These are phyloP conservation scores for Tenthredo mesomela DNA, from an alignment of 2,888 invertebrate species.

Conservation along the genomic window DNA sequence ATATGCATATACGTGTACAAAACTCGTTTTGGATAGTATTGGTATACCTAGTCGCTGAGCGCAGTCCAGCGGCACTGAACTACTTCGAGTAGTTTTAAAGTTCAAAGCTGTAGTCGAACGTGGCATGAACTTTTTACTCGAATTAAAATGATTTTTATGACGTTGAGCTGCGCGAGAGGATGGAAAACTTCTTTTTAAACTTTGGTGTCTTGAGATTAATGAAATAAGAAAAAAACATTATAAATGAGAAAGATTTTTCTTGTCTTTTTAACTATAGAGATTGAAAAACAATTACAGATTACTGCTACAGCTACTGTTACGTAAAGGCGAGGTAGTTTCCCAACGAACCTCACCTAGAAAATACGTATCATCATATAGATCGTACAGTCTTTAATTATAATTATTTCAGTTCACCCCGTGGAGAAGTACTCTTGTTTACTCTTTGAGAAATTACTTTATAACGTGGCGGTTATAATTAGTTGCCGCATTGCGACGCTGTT, in stretches of 20 bases:
- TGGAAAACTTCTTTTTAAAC: constrained; percentile 30
- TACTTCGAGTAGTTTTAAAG: constrained; percentile 37
- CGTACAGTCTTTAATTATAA: constrained; percentile 63
- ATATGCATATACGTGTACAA: background rate
- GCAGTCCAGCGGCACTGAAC: background rate
- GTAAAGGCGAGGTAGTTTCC: background rate
- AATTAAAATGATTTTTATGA: constrained; percentile 48
- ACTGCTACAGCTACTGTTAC: background rate
- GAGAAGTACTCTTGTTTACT: constrained; percentile 62
- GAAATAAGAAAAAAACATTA: background rate
- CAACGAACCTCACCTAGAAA: background rate
- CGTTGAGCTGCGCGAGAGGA: constrained; percentile 20
- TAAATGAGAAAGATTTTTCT: background rate
- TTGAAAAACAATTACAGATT: background rate
- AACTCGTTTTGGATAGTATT: constrained; percentile 13
- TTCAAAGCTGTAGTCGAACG: constrained; percentile 1
- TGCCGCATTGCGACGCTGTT: constrained; percentile 41
- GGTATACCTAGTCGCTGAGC: background rate
- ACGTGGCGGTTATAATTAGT: constrained; percentile 36
- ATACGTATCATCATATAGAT: constrained; percentile 20
- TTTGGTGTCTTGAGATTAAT: constrained; percentile 4
- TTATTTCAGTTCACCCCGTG: constrained; percentile 63
- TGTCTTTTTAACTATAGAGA: background rate
- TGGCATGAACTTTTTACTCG: constrained; percentile 3
- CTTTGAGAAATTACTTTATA: constrained; percentile 49